Evolutionary conservation across 2,797 vertebrate genomes (phyloP).

Genomic region (Enteromius argenteus): DNA sequence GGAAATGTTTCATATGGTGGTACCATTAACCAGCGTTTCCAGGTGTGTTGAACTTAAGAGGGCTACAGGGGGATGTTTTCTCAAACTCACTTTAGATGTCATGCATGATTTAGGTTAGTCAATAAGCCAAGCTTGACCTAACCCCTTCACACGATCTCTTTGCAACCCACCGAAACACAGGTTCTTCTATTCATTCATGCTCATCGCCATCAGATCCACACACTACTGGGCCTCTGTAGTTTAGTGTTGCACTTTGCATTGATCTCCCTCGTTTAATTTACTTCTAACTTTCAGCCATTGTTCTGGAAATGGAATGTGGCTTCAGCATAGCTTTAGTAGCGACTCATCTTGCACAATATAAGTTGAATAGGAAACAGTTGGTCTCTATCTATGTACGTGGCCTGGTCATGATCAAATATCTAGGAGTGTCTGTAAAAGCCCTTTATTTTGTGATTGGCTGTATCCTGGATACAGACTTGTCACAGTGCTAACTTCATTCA

Average conservation of each 20-base stretch:
- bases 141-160: constrained; percentile 13
- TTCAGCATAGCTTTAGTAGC: not conserved
- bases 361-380: not conserved
- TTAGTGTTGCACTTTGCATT: not conserved
- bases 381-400: not conserved
- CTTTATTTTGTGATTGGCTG: constrained; percentile 13
- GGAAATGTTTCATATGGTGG: constrained; percentile 17
- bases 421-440: constrained; percentile 22
- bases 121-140: constrained; percentile 15
- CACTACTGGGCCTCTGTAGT: not conserved
- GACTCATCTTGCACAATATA: constrained; percentile 16
- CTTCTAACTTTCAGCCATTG: not conserved
- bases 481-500: constrained; percentile 19
- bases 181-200: not conserved
- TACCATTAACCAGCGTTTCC: constrained; percentile 26
- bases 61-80: not conserved
- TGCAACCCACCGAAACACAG: constrained; percentile 8
- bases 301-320: constrained; percentile 11
- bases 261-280: not conserved
- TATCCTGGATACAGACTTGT: constrained; percentile 30
- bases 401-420: constrained; percentile 25
- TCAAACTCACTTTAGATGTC: constrained; percentile 10
- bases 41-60: constrained; percentile 8
- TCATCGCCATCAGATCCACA: not conserved
- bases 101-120: constrained; percentile 21